Evolutionary conservation across 2,797 vertebrate genomes (phyloP), one percentile per base, ranked within the genome.

Genomic region (Onychomys torridus): DNA sequence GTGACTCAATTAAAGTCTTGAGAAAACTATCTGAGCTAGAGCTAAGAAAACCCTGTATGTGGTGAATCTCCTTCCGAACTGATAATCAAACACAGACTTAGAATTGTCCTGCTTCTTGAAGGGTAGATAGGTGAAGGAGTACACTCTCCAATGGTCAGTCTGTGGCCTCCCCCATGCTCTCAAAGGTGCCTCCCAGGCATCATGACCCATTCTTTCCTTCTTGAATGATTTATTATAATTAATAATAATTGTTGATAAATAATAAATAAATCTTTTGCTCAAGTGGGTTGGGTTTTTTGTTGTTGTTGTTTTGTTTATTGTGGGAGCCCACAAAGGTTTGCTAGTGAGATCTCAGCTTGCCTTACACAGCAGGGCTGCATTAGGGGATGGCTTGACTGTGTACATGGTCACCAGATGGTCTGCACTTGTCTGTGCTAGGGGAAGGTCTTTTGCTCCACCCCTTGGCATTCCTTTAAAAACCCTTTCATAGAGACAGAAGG

Each of bases 251-350:
- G 9, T 40, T 12, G 57, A 37, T 82, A 59, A 27, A n/a, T 10
- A 17, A 61, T 49, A 25, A 65, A 46, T 23, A 17, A 71, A 63
- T 43, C 81, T 63, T 78, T 79, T 71, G n/a, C 27, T 79, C 67
- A 59, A 37, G 37, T 16, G 5, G 6, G 6, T 34, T 1, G 12
- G 1, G 10, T 2, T 1, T 32, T 11, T 43, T n/a, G n/a, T 61
- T 14, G n/a, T n/a, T n/a, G n/a, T n/a, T 27, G 9, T 40, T 77
- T 77, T 46, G 43, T 49, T 49, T 77, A 55, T 55, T 55, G 52
- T 55, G 52, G 52, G 52, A 55, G 52, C 52, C 52, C 4, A 55
- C 14, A 55, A 52, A 55, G 52, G 52, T 55, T 55, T 55, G 13
- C 52, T 55, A 55, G 52, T 55, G 52, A 55, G 52, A 55, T 55